phyloP scores from a whole-genome alignment of 2,797 vertebrate species.

The Chelmon rostratus region DNA sequence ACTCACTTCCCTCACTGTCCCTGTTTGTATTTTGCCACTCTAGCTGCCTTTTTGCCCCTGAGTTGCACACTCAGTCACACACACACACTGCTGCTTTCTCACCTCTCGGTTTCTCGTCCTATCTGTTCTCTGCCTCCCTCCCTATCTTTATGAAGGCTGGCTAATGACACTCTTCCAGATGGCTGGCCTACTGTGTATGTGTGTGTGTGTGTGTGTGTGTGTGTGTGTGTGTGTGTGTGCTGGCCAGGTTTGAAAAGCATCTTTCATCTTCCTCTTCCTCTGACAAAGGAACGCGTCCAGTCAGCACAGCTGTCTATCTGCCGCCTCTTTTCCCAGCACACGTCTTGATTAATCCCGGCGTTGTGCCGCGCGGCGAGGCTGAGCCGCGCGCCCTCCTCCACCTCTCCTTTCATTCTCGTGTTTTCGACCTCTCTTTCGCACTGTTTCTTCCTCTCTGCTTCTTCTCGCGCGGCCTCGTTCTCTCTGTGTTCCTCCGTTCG shows the following conservation, averaged over 20 bases:
- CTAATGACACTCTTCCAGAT: conserved; percentile 78
- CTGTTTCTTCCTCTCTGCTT: conserved; percentile 13
- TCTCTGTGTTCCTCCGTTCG: conserved; percentile 7
- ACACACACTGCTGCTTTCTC: not conserved
- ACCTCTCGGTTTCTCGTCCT: conserved; percentile 35
- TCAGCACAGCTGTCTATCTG: conserved; percentile 76
- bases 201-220: conserved; percentile 34
- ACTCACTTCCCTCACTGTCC: not conserved
- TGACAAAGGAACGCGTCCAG: conserved; percentile 74
- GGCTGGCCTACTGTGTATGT: conserved; percentile 57
- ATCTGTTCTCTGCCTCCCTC: conserved; percentile 27
- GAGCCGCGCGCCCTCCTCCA: conserved; percentile 24
- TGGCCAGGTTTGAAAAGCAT: conserved; percentile 70
- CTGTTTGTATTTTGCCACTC: not conserved
- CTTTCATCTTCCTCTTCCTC: conserved; percentile 67
- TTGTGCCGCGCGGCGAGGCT: conserved; percentile 39
- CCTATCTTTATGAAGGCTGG: conserved; percentile 50
- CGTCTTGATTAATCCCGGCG: conserved; percentile 58
- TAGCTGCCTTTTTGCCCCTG: not conserved
- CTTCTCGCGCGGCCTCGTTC: not conserved
- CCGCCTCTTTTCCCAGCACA: conserved; percentile 53
- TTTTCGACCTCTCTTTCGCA: conserved; percentile 25
- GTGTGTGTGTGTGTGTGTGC: conserved; percentile 40
- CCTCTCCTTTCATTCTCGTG: conserved; percentile 35
- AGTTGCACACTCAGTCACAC: not conserved